Conservation (phyloP, 2,113 vertebrate genomes). For the Notothenia coriiceps region DNA sequence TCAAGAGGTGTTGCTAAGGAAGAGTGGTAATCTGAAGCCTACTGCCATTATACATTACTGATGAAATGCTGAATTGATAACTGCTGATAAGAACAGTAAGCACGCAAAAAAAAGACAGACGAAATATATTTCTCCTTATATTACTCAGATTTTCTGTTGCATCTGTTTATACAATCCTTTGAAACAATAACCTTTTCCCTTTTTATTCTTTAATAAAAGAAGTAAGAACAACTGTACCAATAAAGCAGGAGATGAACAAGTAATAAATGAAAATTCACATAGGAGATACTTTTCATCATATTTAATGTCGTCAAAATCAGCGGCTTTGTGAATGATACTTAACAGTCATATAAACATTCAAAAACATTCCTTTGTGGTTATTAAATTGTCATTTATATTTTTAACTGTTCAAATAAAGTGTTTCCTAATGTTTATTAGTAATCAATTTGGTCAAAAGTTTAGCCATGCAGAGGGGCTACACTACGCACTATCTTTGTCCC, state of each 20-base stretch:
- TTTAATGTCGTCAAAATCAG: conserved; percentile 11
- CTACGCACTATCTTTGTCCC: conserved; percentile 35
- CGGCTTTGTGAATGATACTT: no score
- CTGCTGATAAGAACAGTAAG: not conserved
- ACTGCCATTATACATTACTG: not conserved
- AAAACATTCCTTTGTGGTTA: no score
- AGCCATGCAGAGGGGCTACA: conserved; percentile 34
- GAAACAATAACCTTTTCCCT: not conserved
- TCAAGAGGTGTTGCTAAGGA: not conserved
- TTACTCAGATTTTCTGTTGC: not conserved
- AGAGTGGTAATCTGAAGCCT: no score
- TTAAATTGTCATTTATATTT: no score
- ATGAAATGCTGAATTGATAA: not conserved
- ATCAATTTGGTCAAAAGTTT: conserved; percentile 50
- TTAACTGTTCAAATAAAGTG: no score
- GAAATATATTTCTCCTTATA: not conserved
- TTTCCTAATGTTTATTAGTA: conserved; percentile 29
- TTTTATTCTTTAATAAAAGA: not conserved
- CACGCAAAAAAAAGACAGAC: not conserved
- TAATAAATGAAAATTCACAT: not conserved
- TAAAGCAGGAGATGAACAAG: not conserved
- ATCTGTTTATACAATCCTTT: not conserved
- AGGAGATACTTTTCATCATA: not conserved
- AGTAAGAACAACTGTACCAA: not conserved
- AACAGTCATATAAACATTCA: no score